Evolutionary conservation across 2,113 vertebrate species (phyloP).

Genomic region (Mohoua ochrocephala): DNA sequence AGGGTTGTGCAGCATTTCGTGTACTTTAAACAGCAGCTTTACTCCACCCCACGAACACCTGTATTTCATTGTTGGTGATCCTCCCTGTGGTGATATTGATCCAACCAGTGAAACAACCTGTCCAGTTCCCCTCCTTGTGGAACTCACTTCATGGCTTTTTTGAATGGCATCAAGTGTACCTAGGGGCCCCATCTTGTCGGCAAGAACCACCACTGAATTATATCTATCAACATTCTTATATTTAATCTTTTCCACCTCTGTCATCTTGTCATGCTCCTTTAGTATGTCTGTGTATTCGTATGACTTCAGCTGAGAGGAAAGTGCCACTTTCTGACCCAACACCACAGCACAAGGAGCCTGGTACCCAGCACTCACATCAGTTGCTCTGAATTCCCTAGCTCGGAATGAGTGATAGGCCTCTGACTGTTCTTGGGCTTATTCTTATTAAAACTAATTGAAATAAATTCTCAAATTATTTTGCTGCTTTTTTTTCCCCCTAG

Average conservation of each 20-base stretch:
- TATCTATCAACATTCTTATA: neutral
- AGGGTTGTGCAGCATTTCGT: neutral
- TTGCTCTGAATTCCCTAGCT: neutral
- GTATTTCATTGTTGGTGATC: neutral
- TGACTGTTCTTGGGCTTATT: neutral
- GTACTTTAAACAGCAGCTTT: neutral
- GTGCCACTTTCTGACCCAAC: neutral
- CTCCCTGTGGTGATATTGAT: neutral
- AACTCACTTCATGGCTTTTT: neutral
- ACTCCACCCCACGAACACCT: neutral
- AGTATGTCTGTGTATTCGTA: neutral
- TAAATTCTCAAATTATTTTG: neutral
- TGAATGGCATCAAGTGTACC: neutral
- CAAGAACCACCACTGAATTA: neutral
- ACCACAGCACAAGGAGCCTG: neutral
- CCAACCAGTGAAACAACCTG: fast-evolving
- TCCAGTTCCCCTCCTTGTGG: neutral
- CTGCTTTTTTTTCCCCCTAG: too few species aligned
- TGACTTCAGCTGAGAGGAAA: neutral
- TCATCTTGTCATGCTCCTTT: neutral
- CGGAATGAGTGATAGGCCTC: neutral
- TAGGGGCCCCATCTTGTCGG: neutral
- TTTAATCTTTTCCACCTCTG: neutral
- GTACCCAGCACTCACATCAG: neutral
- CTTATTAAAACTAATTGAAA: neutral